Evolutionary conservation across 2,113 vertebrate genomes (phyloP).

Genomic region (Calyptommatus sinebrachiatus): DNA sequence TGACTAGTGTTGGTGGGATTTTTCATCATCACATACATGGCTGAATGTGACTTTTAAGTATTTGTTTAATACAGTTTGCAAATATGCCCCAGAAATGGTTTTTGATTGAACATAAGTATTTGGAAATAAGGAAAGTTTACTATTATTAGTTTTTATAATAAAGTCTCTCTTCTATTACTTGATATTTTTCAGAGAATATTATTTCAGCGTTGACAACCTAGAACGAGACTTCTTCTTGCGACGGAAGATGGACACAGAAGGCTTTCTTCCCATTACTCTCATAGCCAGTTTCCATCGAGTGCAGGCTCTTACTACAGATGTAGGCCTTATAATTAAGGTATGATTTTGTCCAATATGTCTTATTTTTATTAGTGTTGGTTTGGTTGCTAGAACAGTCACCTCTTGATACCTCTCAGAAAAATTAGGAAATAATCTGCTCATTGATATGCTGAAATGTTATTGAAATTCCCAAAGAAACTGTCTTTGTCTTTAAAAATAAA

Average conservation of each 20-base stretch:
- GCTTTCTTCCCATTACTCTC: slow-evolving; percentile 90
- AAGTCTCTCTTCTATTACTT: not conserved
- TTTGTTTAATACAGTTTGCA: not conserved
- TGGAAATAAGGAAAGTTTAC: not conserved
- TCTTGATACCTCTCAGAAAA: not conserved
- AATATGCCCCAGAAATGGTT: not conserved
- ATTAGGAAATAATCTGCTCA: not conserved
- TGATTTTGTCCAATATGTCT: slow-evolving; percentile 8
- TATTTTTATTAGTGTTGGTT: not conserved
- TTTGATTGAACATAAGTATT: not conserved
- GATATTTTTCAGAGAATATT: slow-evolving; percentile 84
- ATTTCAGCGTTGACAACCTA: slow-evolving; percentile 96
- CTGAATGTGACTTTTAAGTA: too few species aligned
- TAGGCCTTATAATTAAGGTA: slow-evolving; percentile 89
- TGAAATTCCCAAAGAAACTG: too few species aligned
- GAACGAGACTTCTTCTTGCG: slow-evolving; percentile 95
- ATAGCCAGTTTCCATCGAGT: slow-evolving; percentile 95
- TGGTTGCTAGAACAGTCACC: not conserved
- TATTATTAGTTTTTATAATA: not conserved
- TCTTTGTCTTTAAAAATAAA: too few species aligned
- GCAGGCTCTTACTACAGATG: slow-evolving; percentile 92
- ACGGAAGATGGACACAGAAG: slow-evolving; percentile 92
- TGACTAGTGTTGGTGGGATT: not conserved
- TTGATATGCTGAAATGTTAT: too few species aligned
- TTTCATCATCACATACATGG: too few species aligned